Conservation (phyloP, 1,140 invertebrate species). For the Drosophila pandora region DNA sequence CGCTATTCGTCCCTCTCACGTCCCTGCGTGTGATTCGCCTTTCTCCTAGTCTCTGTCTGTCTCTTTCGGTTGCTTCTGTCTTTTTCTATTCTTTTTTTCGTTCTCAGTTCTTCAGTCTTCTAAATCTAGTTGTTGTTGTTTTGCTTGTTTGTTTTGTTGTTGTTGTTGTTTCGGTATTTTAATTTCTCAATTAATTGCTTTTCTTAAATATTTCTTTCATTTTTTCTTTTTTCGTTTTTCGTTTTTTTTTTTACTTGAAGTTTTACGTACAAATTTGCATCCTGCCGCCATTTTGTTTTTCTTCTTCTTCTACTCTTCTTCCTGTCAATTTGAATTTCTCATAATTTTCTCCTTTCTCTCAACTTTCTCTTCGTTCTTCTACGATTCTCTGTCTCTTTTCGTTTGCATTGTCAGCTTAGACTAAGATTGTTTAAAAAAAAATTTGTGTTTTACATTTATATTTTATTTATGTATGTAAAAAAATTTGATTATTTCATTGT, state of each 20-base stretch:
- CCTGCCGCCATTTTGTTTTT: not conserved
- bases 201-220: slow-evolving; percentile 13
- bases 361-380: not conserved
- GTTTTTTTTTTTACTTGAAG: slow-evolving; percentile 55
- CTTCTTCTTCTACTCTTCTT: slow-evolving; percentile 6
- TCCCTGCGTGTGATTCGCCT: not conserved
- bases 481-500: slow-evolving; percentile 75
- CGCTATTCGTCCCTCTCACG: slow-evolving; percentile 8
- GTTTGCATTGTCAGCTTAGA: slow-evolving; percentile 39
- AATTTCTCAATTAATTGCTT: slow-evolving; percentile 53
- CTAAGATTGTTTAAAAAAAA: slow-evolving; percentile 70
- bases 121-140: slow-evolving; percentile 69
- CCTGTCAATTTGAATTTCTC: slow-evolving; percentile 26
- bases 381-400: slow-evolving; percentile 14
- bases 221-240: too few species aligned
- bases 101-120: slow-evolving; percentile 81
- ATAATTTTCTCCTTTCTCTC: slow-evolving; percentile 12
- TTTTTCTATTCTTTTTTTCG: slow-evolving; percentile 15
- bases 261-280: slow-evolving; percentile 76
- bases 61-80: slow-evolving; percentile 25
- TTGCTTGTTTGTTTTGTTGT: slow-evolving; percentile 58
- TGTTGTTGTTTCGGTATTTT: slow-evolving; percentile 57
- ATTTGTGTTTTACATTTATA: slow-evolving; percentile 74
- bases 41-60: slow-evolving; percentile 6
- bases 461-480: slow-evolving; percentile 81